Evolutionary conservation across 2,888 invertebrate genomes (phyloP).

Genomic region (Microctonus hyperodae): DNA sequence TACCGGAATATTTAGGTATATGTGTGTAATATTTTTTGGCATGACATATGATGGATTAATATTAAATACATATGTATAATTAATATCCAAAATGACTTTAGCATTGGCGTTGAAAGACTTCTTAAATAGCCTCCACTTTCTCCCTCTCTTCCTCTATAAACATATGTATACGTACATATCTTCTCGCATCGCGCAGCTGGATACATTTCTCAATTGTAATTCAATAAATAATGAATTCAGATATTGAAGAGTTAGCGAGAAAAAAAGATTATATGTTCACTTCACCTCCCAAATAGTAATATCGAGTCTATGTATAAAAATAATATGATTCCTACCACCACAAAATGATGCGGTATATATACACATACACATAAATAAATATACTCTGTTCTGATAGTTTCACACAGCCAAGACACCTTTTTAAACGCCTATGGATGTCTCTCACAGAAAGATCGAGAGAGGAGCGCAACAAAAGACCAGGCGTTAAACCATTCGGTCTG

Average conservation of each 20-base stretch:
- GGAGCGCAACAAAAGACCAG: slow-evolving; percentile 41
- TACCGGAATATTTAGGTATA: neutral
- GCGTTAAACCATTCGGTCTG: slow-evolving; percentile 47
- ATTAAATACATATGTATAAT: neutral
- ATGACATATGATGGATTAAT: neutral
- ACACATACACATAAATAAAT: no score
- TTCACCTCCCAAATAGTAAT: slow-evolving; percentile 1
- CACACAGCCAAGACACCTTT: slow-evolving; percentile 13
- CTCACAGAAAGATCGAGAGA: slow-evolving; percentile 23
- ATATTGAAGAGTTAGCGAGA: neutral
- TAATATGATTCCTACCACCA: neutral
- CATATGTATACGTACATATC: neutral
- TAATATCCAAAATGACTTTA: slow-evolving; percentile 2
- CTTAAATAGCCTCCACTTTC: neutral
- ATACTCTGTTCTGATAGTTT: slow-evolving; percentile 1
- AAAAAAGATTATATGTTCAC: neutral
- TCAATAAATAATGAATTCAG: neutral
- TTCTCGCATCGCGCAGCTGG: neutral
- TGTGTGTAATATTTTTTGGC: neutral
- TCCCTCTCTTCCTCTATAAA: slow-evolving; percentile 1
- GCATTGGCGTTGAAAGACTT: neutral
- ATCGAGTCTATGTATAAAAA: neutral
- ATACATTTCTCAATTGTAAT: neutral
- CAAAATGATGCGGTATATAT: slow-evolving; percentile 4
- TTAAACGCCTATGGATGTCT: slow-evolving; percentile 1